Evolutionary conservation across 1,140 invertebrate genomes (phyloP).

Genomic region (Caenorhabditis inopinata): DNA sequence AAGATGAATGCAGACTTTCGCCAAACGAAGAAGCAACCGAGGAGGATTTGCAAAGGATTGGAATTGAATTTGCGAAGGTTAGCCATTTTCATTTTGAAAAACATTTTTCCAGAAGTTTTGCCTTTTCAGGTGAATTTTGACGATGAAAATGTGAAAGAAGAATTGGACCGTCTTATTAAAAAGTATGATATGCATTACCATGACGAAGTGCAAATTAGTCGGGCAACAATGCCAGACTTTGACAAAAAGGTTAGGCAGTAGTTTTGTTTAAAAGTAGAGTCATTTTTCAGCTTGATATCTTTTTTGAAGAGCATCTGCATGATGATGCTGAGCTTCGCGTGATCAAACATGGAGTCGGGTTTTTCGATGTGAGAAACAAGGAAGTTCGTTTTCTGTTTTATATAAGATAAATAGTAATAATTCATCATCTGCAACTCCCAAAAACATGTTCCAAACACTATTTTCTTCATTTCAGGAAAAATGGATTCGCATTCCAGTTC

Average conservation of each 20-base stretch:
- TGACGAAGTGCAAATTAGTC: slow-evolving; percentile 13
- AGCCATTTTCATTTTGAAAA: neutral
- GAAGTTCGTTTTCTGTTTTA: neutral
- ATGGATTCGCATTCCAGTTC: slow-evolving; percentile 88
- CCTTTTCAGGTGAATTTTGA: slow-evolving; percentile 8
- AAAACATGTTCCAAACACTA: too few relatives aligned
- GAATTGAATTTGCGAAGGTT: neutral
- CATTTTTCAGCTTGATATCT: slow-evolving; percentile 36
- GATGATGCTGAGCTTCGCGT: slow-evolving; percentile 94
- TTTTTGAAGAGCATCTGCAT: slow-evolving; percentile 83
- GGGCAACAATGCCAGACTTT: slow-evolving; percentile 7
- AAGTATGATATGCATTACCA: slow-evolving; percentile 21
- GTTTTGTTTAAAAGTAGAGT: neutral
- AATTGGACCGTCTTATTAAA: slow-evolving; percentile 11
- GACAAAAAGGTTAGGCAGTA: slow-evolving; percentile 14
- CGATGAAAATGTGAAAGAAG: neutral
- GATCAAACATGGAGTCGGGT: slow-evolving; percentile 81
- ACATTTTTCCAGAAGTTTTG: neutral
- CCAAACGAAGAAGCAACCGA: neutral
- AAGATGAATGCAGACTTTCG: neutral
- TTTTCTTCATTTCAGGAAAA: too few relatives aligned
- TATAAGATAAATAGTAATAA: too few relatives aligned
- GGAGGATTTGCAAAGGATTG: neutral
- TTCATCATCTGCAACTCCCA: neutral
- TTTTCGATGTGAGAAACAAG: slow-evolving; percentile 76